A percentile compares a stretch with the other conserved stretches of the same genome.
Evolutionary conservation across 2,113 vertebrate species (phyloP).

Genomic region (Polypterus bichir): DNA sequence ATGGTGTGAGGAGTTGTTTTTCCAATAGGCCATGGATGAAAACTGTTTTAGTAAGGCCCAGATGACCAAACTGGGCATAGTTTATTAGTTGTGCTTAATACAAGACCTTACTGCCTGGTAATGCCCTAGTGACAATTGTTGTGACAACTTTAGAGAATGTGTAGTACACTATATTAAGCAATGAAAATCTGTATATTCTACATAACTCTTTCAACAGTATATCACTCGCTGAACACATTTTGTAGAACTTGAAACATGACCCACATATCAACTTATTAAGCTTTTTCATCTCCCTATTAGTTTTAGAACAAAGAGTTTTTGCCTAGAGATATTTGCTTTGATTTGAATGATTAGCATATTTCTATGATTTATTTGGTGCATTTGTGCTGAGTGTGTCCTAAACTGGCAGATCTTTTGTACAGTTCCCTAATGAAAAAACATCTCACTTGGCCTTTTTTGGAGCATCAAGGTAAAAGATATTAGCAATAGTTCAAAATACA

Average conservation of each 20-base stretch:
- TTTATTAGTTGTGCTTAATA: too few relatives aligned
- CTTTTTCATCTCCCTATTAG: slow-evolving; percentile 8
- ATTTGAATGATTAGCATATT: slow-evolving; percentile 19
- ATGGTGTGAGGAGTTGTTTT: too few relatives aligned
- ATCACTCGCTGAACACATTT: slow-evolving; percentile 7
- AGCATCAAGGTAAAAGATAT: background rate
- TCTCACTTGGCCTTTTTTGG: background rate
- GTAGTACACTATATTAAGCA: too few relatives aligned
- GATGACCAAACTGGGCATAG: too few relatives aligned
- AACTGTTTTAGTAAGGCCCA: too few relatives aligned
- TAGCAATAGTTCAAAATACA: too few relatives aligned
- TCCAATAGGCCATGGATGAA: too few relatives aligned
- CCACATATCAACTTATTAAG: slow-evolving; percentile 15
- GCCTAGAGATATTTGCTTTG: slow-evolving; percentile 18
- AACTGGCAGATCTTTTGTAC: slow-evolving; percentile 6
- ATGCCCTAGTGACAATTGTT: too few relatives aligned
- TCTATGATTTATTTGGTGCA: slow-evolving; percentile 18
- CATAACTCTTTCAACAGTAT: background rate
- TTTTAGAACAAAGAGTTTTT: slow-evolving; percentile 22
- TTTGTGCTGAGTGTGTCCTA: slow-evolving; percentile 7
- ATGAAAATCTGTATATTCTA: background rate
- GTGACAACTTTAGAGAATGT: too few relatives aligned
- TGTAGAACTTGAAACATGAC: slow-evolving; percentile 12
- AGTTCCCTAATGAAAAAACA: background rate
- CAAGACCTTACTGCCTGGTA: too few relatives aligned